Percentiles rank a stretch among this genome's conserved stretches.
Evolutionary conservation across 2,888 invertebrate genomes (phyloP).

Genomic region (Orthosia gracilis): DNA sequence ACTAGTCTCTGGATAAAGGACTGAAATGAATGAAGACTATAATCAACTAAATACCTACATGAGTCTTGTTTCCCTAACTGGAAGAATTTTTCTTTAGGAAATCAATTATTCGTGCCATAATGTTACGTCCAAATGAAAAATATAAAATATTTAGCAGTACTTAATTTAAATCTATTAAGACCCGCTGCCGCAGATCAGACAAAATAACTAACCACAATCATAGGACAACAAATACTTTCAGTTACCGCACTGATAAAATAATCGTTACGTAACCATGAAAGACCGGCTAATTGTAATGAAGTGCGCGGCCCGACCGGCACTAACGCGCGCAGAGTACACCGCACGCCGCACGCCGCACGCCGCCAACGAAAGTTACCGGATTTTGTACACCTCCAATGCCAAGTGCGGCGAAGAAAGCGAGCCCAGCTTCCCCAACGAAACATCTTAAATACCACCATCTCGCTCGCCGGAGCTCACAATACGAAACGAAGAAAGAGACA

Average conservation of each 20-base stretch:
- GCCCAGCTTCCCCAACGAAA: conserved; percentile 82
- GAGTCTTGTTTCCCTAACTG: background rate
- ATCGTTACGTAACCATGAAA: conserved; percentile 81
- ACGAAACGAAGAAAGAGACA: conserved; percentile 83
- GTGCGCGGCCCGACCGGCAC: conserved; percentile 71
- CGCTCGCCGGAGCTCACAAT: conserved; percentile 75
- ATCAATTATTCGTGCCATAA: background rate
- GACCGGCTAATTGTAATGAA: conserved; percentile 81
- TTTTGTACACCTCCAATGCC: conserved; percentile 88
- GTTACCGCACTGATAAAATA: conserved; percentile 80
- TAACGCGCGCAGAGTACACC: conserved; percentile 68
- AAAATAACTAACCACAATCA: conserved; percentile 33
- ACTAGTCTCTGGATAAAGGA: background rate
- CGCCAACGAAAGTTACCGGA: conserved; percentile 90
- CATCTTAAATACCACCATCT: conserved; percentile 82
- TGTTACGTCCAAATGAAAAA: background rate
- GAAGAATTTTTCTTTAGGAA: background rate
- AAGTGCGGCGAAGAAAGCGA: conserved; percentile 91
- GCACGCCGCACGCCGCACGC: conserved; percentile 79
- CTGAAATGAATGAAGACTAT: background rate
- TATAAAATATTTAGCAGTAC: background rate
- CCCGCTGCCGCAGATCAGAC: background rate
- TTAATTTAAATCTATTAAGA: background rate
- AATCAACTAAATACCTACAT: too few relatives aligned
- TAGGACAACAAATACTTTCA: conserved; percentile 66